Percentiles rank a stretch among this genome's conserved stretches.
phyloP scores from a whole-genome alignment of 2,113 vertebrate species.

The Otolemur garnettii region DNA sequence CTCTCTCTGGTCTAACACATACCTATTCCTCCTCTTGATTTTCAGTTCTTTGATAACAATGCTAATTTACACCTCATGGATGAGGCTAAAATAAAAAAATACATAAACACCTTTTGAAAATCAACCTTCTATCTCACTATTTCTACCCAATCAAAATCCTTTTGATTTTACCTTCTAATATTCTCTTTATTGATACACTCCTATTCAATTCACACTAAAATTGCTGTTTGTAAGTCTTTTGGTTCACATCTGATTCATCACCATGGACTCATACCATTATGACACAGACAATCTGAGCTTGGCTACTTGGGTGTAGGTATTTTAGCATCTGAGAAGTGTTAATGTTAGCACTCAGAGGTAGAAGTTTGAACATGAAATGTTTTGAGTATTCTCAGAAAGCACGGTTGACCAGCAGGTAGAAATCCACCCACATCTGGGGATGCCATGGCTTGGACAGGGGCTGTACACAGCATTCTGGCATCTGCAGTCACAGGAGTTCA shows the following conservation, averaged over 20 bases:
- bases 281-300: background rate
- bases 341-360: background rate
- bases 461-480: background rate
- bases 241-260: background rate
- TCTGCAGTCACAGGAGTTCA: background rate
- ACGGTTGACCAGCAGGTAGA: constrained; percentile 16
- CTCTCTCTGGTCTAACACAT: background rate
- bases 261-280: background rate
- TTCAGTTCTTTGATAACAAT: constrained; percentile 35
- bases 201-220: background rate
- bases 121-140: background rate
- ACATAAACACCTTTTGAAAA: background rate
- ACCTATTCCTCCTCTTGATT: background rate
- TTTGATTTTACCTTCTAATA: constrained; percentile 47
- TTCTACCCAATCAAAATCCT: background rate
- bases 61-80: background rate
- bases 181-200: background rate
- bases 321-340: background rate
- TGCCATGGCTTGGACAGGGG: background rate
- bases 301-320: background rate
- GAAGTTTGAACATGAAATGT: constrained; percentile 3
- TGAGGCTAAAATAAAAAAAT: constrained; percentile 6
- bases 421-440: background rate
- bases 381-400: constrained; percentile 31
- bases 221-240: background rate